Evolutionary conservation across 2,113 vertebrate genomes (phyloP).

Genomic region (Paralichthys olivaceus): DNA sequence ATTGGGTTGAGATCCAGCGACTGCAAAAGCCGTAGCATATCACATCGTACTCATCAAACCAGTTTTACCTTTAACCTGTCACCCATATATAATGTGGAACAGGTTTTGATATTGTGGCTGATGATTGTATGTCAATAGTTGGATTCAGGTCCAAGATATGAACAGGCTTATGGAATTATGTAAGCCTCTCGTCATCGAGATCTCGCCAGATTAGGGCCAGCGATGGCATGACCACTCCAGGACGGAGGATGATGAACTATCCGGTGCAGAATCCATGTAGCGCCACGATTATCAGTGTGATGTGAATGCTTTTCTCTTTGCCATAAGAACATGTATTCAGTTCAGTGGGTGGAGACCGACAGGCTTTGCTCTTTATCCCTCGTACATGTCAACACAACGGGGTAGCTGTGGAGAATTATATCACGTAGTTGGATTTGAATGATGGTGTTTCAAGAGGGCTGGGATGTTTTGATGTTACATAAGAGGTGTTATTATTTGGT

Average conservation of each 20-base stretch:
- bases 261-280: constrained; percentile 42
- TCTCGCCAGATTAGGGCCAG: constrained; percentile 68
- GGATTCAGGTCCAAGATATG: constrained; percentile 48
- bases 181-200: constrained; percentile 68
- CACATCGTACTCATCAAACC: no score
- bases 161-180: constrained; percentile 75
- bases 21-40: no score
- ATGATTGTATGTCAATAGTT: background rate
- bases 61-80: background rate
- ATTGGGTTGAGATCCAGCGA: no score
- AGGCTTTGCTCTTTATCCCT: constrained; percentile 65
- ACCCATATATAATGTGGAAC: background rate
- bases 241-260: constrained; percentile 52
- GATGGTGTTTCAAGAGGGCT: constrained; percentile 34
- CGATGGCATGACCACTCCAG: constrained; percentile 42
- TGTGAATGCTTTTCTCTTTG: constrained; percentile 39
- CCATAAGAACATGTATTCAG: constrained; percentile 49
- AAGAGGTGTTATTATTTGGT: constrained; percentile 56
- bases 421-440: constrained; percentile 64
- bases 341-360: constrained; percentile 41
- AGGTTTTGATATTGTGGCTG: background rate
- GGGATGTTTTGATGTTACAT: constrained; percentile 54
- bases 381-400: constrained; percentile 57
- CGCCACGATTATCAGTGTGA: constrained; percentile 38
- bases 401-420: constrained; percentile 51